Base-by-base conservation (phyloP, 2,113 vertebrate species). In the Ptychochromis oligacanthus region DNA sequence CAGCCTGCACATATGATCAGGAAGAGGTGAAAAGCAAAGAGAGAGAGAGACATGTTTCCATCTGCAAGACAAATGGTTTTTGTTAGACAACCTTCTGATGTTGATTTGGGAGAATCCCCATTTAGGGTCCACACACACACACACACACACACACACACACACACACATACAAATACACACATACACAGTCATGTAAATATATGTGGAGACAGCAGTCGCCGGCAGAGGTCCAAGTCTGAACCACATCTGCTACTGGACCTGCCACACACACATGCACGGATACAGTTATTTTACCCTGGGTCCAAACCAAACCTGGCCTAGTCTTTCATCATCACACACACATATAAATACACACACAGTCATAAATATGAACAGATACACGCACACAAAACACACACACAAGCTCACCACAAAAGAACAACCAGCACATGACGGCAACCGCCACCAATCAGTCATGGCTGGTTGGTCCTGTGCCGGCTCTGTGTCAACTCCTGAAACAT, bases 61-160 rank as follows among this genome's bases (percentile, higher is more conserved):
- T 96, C 94, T 96, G 96, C 22, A 58, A 92, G 91, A 95, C 95
- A 95, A 95, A 95, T 96, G 96, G 84, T 96, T 96, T 93, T 83
- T 92, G 90, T 94, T 95, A 94, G 89, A 88, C 85, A 88, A 75
- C 85, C 87, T 92, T 95, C 91, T 95, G 95, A 95, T 93, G 93
- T 94, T 93, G 92, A 95, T 94, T 96, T 94, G 92, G 93, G 91
- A 95, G 93, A 94, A 95, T 94, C 90, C 93, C 85, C 86, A 84
- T 89, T 86, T 88, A 87, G 85, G 85, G 76, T 82, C 20, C 70
- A 80, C 80, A 46, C 74, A 77, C 62, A 28, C 46, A 6, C 61
- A 78, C 24, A 62, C 62, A 49, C 58, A 6, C 43, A 67, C 12
- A 57, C 46, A 76, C 75, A 57, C 54, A 61, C 75, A 77, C 75